Evolutionary conservation across 2,113 vertebrate species (phyloP).

Genomic region (Thomomys bottae): DNA sequence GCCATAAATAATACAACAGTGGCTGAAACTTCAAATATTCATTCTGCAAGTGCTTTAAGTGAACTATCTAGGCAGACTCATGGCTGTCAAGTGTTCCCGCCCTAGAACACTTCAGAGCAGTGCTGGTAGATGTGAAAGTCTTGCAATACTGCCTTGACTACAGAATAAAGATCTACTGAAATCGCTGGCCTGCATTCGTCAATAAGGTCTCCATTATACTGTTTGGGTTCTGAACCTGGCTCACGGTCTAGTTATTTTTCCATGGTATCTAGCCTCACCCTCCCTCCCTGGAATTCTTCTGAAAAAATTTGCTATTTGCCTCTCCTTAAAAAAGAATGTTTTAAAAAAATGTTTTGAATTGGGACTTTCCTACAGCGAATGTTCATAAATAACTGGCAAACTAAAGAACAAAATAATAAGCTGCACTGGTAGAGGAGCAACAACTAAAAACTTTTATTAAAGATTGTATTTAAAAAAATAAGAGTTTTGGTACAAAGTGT

Average conservation of each 20-base stretch:
- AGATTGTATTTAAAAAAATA: background rate
- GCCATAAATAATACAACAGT: background rate
- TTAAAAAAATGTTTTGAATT: constrained; percentile 62
- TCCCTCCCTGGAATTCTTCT: background rate
- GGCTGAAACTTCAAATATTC: background rate
- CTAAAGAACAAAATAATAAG: constrained; percentile 41
- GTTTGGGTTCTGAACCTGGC: background rate
- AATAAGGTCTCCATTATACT: background rate
- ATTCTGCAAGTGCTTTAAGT: background rate
- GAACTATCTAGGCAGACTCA: background rate
- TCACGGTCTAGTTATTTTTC: constrained; percentile 38
- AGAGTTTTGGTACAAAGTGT: no score
- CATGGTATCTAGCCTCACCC: background rate
- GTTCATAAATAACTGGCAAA: constrained; percentile 58
- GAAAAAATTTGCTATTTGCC: constrained; percentile 11
- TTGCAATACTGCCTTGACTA: background rate
- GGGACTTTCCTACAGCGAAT: constrained; percentile 52
- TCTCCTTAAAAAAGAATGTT: constrained; percentile 39
- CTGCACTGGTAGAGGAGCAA: background rate
- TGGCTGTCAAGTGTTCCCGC: background rate
- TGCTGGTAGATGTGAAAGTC: background rate
- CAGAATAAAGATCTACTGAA: background rate
- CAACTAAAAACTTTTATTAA: constrained; percentile 30
- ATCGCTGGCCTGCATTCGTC: background rate
- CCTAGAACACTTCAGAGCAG: background rate